These are phyloP conservation scores for Beris chalybata DNA, from an alignment of 2,888 invertebrate species.

Conservation along the genomic window DNA sequence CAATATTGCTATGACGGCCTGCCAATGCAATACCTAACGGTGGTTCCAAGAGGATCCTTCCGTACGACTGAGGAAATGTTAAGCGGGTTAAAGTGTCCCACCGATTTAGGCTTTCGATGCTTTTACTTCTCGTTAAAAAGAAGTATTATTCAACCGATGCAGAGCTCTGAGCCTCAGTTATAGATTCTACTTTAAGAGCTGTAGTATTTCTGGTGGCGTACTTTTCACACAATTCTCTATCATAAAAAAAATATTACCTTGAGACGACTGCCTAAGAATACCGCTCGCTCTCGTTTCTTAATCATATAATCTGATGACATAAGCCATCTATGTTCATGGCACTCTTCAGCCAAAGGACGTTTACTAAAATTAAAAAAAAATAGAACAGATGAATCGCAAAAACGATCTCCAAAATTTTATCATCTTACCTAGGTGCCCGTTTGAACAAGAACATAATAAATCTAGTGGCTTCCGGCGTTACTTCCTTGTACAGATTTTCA, in stretches of 20 bases:
- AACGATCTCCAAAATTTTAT: background rate
- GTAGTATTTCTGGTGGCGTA: too few relatives aligned
- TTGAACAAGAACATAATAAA: conserved; percentile 97
- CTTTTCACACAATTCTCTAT: too few relatives aligned
- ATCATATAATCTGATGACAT: conserved; percentile 90
- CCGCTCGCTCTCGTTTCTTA: conserved; percentile 83
- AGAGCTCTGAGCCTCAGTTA: too few relatives aligned
- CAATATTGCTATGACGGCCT: too few relatives aligned
- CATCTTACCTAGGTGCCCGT: conserved; percentile 80
- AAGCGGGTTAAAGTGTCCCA: too few relatives aligned
- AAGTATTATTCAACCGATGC: conserved; percentile 7
- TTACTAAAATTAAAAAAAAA: conserved; percentile 65
- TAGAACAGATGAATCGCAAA: background rate
- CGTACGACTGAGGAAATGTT: too few relatives aligned
- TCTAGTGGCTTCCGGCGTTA: conserved; percentile 88
- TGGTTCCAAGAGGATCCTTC: too few relatives aligned
- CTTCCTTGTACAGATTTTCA: conserved; percentile 91
- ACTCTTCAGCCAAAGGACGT: conserved; percentile 91
- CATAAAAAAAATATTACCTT: conserved; percentile 60
- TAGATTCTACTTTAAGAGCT: too few relatives aligned
- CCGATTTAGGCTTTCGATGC: too few relatives aligned
- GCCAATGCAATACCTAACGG: too few relatives aligned
- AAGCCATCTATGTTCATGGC: conserved; percentile 95
- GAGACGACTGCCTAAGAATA: conserved; percentile 81
- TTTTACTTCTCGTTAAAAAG: too few relatives aligned